Base-by-base conservation (phyloP, 2,797 vertebrate genomes). In the Pseudochirops corinnae region DNA sequence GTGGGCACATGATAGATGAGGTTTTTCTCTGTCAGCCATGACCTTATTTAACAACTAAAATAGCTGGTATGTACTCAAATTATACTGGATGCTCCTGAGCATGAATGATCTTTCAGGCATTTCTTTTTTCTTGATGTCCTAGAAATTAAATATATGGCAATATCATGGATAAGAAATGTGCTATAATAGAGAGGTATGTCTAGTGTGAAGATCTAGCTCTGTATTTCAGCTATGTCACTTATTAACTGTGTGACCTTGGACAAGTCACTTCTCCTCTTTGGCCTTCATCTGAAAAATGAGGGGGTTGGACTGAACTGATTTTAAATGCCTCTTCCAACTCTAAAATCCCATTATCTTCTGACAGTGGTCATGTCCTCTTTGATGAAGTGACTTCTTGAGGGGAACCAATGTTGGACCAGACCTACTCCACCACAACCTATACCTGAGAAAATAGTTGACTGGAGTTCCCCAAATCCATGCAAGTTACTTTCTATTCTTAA, bases 221-320 rank as follows among this genome's bases (percentile, higher is more conserved):
- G 13, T 53, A 93, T 26, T 39, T 50, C 5, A 33, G 5, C 13
- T n/a, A 31, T 14, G 26, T n/a, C 24, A 62, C 62, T 90, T 92
- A 56, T 33, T 56, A 62, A 21, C 46, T 29, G 0, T 82, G 62
- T 92, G 50, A 46, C 46, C 93, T 93, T 90, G 56, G 55, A 33
- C 10, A 53, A 94, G 93, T 90, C 28, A 39, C 18, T 39, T 74
- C 31, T 4, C 4, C 67, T 74, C n/a, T 74, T 74, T 39, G n/a
- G n/a, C 52, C 24, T 90, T 60, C 53, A 90, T 60, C 18, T 55
- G 18, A 93, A 92, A 92, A 52, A n/a, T 91, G 67, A 90, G 90
- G 2, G 55, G 56, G 33, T 39, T 24, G n/a, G n/a, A 21, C 6
- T 74, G 53, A 39, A 6, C 6, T 39, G 67, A 39, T 74, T 74